phyloP scores from a whole-genome alignment of 2,888 invertebrate species.

The Lamproptera curius region DNA sequence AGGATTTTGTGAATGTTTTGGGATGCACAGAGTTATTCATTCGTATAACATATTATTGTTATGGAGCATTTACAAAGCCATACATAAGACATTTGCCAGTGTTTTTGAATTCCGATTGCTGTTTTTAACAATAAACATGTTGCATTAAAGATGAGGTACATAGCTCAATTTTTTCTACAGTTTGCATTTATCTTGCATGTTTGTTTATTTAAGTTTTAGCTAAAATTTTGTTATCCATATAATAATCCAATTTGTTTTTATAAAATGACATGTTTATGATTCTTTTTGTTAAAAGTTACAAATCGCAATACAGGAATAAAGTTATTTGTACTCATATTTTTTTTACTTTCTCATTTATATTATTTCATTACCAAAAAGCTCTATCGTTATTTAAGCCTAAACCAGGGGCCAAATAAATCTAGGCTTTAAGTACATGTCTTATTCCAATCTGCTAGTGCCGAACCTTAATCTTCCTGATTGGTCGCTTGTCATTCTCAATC shows the following conservation, averaged over 20 bases:
- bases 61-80: neutral
- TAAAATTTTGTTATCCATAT: too few species aligned
- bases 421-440: too few species aligned
- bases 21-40: too few species aligned
- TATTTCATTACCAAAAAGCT: too few species aligned
- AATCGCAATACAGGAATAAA: conserved; percentile 32
- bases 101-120: conserved; percentile 6
- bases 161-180: conserved; percentile 11
- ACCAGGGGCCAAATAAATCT: too few species aligned
- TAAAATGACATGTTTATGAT: conserved; percentile 16
- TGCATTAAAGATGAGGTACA: neutral
- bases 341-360: conserved; percentile 14
- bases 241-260: conserved; percentile 16
- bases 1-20: too few species aligned
- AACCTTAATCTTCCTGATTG: too few species aligned
- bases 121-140: neutral
- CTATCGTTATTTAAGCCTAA: too few species aligned
- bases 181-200: conserved; percentile 21
- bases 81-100: neutral
- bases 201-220: too few species aligned
- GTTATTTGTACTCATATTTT: conserved; percentile 25
- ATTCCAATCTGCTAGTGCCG: too few species aligned
- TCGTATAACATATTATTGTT: too few species aligned
- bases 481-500: too few species aligned
- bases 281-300: conserved; percentile 23